Conservation (phyloP, 2,888 invertebrate genomes). For the Zonitis immaculata region DNA sequence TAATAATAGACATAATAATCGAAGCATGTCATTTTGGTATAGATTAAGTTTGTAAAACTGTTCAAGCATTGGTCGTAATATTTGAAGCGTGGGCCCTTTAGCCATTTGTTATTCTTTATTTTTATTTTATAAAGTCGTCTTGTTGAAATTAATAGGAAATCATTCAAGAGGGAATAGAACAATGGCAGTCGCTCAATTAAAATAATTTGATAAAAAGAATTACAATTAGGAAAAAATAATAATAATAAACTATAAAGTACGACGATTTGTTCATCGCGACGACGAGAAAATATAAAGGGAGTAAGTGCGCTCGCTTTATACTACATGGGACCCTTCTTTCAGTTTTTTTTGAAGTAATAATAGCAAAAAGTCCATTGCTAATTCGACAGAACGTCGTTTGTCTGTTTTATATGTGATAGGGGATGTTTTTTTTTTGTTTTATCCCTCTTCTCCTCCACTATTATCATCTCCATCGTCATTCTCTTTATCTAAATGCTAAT, state of each 20-base stretch:
- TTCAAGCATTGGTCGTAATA: conserved; percentile 13
- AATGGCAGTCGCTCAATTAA: conserved; percentile 34
- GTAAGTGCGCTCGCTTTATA: conserved; percentile 3
- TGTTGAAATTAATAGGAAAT: conserved; percentile 31
- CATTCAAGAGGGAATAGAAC: conserved; percentile 31
- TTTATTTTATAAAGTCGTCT: no score
- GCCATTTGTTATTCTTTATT: no score
- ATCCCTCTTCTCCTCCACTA: neutral
- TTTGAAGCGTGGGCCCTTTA: conserved; percentile 14
- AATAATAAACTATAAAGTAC: no score
- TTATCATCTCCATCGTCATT: neutral
- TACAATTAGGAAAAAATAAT: no score
- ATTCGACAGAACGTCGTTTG: conserved; percentile 36
- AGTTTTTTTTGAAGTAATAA: no score
- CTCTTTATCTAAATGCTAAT: conserved; percentile 17
- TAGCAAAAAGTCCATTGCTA: conserved; percentile 25
- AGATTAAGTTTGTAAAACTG: conserved; percentile 21
- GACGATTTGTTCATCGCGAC: no score
- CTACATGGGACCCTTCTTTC: conserved; percentile 10
- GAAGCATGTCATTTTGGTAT: conserved; percentile 17
- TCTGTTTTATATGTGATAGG: conserved; percentile 26
- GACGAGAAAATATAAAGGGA: conserved; percentile 20
- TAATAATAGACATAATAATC: conserved; percentile 10
- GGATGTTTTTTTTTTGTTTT: conserved; percentile 22
- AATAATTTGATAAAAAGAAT: conserved; percentile 38